phyloP scores from a whole-genome alignment of 2,113 vertebrate genomes.

The Gulo gulo region DNA sequence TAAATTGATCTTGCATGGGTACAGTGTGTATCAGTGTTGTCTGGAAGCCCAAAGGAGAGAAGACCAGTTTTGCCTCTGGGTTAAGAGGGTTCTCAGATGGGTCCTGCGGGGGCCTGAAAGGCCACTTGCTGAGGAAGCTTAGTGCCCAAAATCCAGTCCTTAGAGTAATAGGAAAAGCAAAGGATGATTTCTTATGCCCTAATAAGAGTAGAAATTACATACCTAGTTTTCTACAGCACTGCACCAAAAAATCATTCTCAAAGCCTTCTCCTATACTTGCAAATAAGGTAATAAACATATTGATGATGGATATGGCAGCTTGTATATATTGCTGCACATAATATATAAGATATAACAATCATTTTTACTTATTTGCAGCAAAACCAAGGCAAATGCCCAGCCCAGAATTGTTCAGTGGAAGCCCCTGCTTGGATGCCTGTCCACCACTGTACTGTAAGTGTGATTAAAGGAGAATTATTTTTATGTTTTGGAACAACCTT shows the following conservation, averaged over 20 bases:
- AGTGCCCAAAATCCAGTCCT: background rate
- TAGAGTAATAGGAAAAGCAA: background rate
- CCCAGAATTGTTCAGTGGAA: conserved; percentile 86
- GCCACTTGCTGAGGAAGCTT: background rate
- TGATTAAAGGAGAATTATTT: conserved; percentile 67
- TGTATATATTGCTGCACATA: background rate
- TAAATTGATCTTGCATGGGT: background rate
- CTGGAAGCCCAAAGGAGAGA: background rate
- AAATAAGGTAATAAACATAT: background rate
- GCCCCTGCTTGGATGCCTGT: conserved; percentile 86
- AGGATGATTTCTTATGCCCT: background rate
- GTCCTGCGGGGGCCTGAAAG: background rate
- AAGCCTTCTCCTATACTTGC: background rate
- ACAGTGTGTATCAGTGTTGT: background rate
- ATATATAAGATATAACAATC: conserved; percentile 75
- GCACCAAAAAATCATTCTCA: background rate
- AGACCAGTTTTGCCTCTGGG: background rate
- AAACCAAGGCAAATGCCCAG: conserved; percentile 86
- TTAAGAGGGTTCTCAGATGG: background rate
- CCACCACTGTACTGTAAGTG: conserved; percentile 86
- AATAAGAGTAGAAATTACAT: background rate
- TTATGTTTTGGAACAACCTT: background rate
- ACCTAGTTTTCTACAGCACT: conserved; percentile 20
- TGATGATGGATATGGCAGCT: background rate
- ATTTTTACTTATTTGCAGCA: conserved; percentile 84